phyloP scores from a whole-genome alignment of 2,888 invertebrate genomes.

The Oxycera nigricornis region DNA sequence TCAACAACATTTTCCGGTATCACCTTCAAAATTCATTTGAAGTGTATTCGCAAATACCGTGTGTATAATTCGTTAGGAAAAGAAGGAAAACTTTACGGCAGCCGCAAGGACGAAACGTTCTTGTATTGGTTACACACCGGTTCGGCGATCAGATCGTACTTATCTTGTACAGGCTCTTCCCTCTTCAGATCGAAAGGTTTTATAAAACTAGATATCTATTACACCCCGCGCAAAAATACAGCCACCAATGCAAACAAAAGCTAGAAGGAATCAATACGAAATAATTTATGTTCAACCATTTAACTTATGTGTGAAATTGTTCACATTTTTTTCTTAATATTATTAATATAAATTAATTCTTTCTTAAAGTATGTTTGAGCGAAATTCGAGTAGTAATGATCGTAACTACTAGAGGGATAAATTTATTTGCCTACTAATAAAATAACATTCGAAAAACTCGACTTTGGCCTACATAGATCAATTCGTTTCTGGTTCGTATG shows the following conservation, averaged over 20 bases:
- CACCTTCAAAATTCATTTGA: slow-evolving; percentile 14
- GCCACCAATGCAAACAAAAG: not conserved
- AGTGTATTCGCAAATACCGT: slow-evolving; percentile 16
- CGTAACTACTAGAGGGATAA: too few relatives aligned
- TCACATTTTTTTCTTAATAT: too few relatives aligned
- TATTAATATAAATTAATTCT: too few relatives aligned
- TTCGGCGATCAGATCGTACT: not conserved
- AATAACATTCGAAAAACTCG: too few relatives aligned
- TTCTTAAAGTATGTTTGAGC: too few relatives aligned
- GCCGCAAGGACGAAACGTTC: not conserved
- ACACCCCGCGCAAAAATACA: not conserved
- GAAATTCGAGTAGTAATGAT: too few relatives aligned
- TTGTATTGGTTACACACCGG: slow-evolving; percentile 14
- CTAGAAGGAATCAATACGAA: too few relatives aligned
- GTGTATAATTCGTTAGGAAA: slow-evolving; percentile 17
- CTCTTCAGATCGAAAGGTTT: not conserved
- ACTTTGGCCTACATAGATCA: too few relatives aligned
- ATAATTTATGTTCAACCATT: too few relatives aligned
- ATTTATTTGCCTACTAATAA: too few relatives aligned
- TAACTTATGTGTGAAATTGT: too few relatives aligned
- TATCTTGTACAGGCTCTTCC: not conserved
- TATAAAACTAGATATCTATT: not conserved
- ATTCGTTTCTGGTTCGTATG: too few relatives aligned
- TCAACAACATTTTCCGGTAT: slow-evolving; percentile 2
- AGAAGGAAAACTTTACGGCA: slow-evolving; percentile 30